phyloP scores from a whole-genome alignment of 2,888 invertebrate genomes.

The Vanessa cardui region DNA sequence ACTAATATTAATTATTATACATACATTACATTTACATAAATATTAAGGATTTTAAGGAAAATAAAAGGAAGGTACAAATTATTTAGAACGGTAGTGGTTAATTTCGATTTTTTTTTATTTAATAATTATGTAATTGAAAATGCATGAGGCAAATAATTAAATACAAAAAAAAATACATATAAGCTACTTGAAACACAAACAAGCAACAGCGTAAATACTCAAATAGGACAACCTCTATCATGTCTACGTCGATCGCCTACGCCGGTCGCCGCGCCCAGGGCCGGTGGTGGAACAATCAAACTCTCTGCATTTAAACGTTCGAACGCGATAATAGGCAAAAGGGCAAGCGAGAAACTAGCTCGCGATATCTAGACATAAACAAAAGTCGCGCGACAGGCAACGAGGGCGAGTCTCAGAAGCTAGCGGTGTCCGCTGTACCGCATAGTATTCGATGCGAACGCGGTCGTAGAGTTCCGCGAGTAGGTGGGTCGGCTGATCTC shows the following conservation, averaged over 20 bases:
- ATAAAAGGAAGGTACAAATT: too few relatives aligned
- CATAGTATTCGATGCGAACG: slow-evolving; percentile 48
- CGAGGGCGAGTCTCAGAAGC: slow-evolving; percentile 37
- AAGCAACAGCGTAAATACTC: slow-evolving; percentile 25
- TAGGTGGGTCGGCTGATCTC: slow-evolving; percentile 70
- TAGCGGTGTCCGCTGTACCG: slow-evolving; percentile 35
- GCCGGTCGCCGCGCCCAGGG: slow-evolving; percentile 30
- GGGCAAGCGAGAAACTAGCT: slow-evolving; percentile 29
- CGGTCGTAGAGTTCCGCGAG: slow-evolving; percentile 57
- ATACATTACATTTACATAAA: too few relatives aligned
- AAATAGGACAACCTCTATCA: slow-evolving; percentile 36
- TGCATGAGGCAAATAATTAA: slow-evolving; percentile 10
- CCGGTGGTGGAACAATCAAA: slow-evolving; percentile 25
- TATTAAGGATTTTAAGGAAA: too few relatives aligned
- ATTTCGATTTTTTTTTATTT: too few relatives aligned
- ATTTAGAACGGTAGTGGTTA: too few relatives aligned
- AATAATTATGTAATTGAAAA: too few relatives aligned
- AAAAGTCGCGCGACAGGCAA: slow-evolving; percentile 38
- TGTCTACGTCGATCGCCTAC: slow-evolving; percentile 27
- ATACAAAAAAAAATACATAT: slow-evolving; percentile 6
- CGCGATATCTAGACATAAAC: slow-evolving; percentile 32
- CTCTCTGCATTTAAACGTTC: slow-evolving; percentile 12
- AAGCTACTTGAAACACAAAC: slow-evolving; percentile 3
- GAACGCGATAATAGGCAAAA: slow-evolving; percentile 37
- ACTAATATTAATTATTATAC: too few relatives aligned